A percentile compares a stretch with the other conserved stretches of the same genome.
These are phyloP conservation scores for Digitonthophagus gazella DNA, from an alignment of 2,888 invertebrate genomes.

Conservation along the genomic window DNA sequence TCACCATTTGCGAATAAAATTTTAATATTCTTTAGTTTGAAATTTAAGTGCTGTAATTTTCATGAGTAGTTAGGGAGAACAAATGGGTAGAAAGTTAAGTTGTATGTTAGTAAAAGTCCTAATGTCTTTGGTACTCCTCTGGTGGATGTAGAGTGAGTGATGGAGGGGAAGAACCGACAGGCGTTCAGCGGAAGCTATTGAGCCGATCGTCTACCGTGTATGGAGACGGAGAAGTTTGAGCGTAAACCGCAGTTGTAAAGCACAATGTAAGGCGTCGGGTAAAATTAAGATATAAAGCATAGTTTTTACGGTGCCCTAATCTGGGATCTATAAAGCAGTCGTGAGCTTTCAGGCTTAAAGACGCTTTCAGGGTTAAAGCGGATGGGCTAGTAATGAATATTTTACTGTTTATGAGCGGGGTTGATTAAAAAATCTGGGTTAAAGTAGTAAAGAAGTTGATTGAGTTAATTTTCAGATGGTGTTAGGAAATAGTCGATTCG, in stretches of 20 bases:
- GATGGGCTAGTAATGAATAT: slow-evolving; percentile 2
- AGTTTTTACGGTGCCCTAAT: background rate
- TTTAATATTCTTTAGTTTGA: too few species aligned
- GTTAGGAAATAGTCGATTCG: background rate
- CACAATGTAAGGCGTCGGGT: background rate
- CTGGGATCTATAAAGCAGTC: background rate
- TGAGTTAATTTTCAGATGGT: background rate
- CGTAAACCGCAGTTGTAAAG: background rate
- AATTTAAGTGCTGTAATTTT: too few species aligned
- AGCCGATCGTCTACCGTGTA: background rate
- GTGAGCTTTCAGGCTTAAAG: slow-evolving; percentile 5
- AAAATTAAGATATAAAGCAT: background rate
- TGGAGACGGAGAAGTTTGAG: background rate
- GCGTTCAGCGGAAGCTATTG: background rate
- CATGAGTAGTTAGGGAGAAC: too few species aligned
- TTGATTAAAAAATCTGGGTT: background rate
- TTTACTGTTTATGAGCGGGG: slow-evolving; percentile 1
- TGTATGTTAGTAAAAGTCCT: too few species aligned
- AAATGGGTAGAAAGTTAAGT: background rate
- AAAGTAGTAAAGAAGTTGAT: background rate
- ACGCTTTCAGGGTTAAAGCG: slow-evolving; percentile 1
- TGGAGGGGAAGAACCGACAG: background rate
- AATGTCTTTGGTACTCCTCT: too few species aligned
- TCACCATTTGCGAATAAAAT: too few species aligned
- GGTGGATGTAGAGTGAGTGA: background rate